These are phyloP conservation scores for Sesia bembeciformis DNA, from an alignment of 2,888 invertebrate species.

Conservation along the genomic window DNA sequence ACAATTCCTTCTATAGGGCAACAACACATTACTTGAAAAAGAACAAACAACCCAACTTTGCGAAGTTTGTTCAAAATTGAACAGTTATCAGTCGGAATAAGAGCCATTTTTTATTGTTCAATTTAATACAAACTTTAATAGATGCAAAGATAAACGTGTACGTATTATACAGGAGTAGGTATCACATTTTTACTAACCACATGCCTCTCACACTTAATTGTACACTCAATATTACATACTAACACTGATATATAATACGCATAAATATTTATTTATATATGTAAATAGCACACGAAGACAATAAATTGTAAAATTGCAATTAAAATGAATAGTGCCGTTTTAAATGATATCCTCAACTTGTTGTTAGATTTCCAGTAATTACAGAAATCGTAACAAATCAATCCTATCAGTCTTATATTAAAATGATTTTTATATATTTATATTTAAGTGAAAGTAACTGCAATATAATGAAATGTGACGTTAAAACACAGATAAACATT, in stretches of 20 bases:
- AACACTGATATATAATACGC: slow-evolving; percentile 30
- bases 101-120: too few relatives aligned
- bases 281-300: slow-evolving; percentile 27
- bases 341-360: slow-evolving; percentile 20
- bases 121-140: too few relatives aligned
- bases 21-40: too few relatives aligned
- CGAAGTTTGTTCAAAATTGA: too few relatives aligned
- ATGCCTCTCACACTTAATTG: slow-evolving; percentile 11
- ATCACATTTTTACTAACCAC: slow-evolving; percentile 46
- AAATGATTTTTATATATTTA: slow-evolving; percentile 17
- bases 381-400: slow-evolving; percentile 34
- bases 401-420: slow-evolving; percentile 69
- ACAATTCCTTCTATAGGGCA: slow-evolving; percentile 33
- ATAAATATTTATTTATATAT: slow-evolving; percentile 6
- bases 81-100: too few relatives aligned
- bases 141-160: too few relatives aligned
- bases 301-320: slow-evolving; percentile 12
- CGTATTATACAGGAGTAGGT: slow-evolving; percentile 11
- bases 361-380: slow-evolving; percentile 17
- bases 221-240: slow-evolving; percentile 23
- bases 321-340: slow-evolving; percentile 51
- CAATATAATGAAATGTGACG: slow-evolving; percentile 15
- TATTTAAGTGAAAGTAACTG: slow-evolving; percentile 1
- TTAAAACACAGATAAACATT: slow-evolving; percentile 30
- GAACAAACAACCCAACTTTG: too few relatives aligned